Conservation (phyloP, 2,797 vertebrate species). For the Tadarida brasiliensis region DNA sequence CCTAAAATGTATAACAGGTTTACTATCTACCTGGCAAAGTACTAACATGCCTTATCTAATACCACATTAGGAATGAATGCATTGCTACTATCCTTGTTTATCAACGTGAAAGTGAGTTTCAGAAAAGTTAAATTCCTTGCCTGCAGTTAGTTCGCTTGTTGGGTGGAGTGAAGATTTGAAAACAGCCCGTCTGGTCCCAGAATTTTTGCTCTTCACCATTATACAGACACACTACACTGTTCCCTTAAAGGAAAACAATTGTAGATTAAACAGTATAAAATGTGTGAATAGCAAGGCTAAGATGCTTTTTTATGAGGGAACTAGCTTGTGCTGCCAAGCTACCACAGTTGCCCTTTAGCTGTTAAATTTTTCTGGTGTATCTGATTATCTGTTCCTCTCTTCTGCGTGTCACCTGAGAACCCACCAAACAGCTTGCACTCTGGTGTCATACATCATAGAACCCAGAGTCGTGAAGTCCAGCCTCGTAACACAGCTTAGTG, state of each 20-base stretch:
- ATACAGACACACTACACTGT: neutral
- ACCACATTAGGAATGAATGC: neutral
- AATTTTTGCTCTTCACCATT: neutral
- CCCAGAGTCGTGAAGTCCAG: neutral
- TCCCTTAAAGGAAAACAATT: neutral
- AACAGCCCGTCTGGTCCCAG: neutral
- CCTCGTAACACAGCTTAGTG: neutral
- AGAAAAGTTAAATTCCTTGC: slow-evolving; percentile 7
- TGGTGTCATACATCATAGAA: neutral
- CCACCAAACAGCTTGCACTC: neutral
- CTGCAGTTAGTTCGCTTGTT: neutral
- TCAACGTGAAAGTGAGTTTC: neutral
- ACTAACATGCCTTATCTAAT: neutral
- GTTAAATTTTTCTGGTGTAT: neutral
- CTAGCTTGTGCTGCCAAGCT: neutral
- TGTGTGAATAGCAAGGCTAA: neutral
- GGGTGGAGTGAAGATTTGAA: neutral
- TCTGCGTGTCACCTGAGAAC: neutral
- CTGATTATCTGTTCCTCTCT: neutral
- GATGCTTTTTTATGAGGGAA: neutral
- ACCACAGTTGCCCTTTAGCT: neutral
- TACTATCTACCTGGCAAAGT: neutral
- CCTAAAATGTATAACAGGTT: neutral
- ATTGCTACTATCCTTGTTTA: neutral
- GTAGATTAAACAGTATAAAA: neutral